Conservation (phyloP, 2,113 vertebrate genomes). For the Forbesichthys papilliferus region DNA sequence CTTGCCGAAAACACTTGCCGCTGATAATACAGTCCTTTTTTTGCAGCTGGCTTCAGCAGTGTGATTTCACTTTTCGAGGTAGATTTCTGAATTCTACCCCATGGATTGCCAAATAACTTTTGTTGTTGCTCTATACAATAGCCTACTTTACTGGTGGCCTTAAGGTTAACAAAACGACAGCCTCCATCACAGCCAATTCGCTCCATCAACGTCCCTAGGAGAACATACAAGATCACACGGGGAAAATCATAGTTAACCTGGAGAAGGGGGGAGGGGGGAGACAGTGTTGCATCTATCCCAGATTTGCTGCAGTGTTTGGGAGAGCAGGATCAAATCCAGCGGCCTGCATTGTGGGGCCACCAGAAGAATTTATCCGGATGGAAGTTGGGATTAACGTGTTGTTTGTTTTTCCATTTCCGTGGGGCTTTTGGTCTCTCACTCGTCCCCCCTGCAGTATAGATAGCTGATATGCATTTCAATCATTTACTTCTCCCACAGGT, state of each 20-base stretch:
- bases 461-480: slow-evolving; percentile 59
- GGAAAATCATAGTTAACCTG: slow-evolving; percentile 48
- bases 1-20: slow-evolving; percentile 54
- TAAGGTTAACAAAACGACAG: slow-evolving; percentile 19
- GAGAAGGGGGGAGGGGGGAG: slow-evolving; percentile 19
- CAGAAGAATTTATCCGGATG: slow-evolving; percentile 42
- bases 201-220: slow-evolving; percentile 10
- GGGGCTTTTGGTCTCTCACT: slow-evolving; percentile 17
- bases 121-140: slow-evolving; percentile 20
- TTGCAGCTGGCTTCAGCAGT: slow-evolving; percentile 26
- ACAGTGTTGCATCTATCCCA: slow-evolving; percentile 45
- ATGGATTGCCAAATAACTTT: slow-evolving; percentile 55
- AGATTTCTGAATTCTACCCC: slow-evolving; percentile 37
- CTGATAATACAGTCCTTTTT: slow-evolving; percentile 28
- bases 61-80: slow-evolving; percentile 37
- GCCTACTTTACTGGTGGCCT: slow-evolving; percentile 25
- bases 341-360: slow-evolving; percentile 32
- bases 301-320: slow-evolving; percentile 64
- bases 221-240: slow-evolving; percentile 27
- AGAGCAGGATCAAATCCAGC: slow-evolving; percentile 41
- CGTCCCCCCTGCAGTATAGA: slow-evolving; percentile 25
- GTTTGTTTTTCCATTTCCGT: slow-evolving; percentile 45
- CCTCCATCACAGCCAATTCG: background rate
- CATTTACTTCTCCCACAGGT: slow-evolving; percentile 61
- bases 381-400: slow-evolving; percentile 55